A percentile compares a stretch with the other conserved stretches of the same genome.
These are phyloP conservation scores for Trialeurodes vaporariorum DNA, from an alignment of 1,140 invertebrate species.

Conservation along the genomic window DNA sequence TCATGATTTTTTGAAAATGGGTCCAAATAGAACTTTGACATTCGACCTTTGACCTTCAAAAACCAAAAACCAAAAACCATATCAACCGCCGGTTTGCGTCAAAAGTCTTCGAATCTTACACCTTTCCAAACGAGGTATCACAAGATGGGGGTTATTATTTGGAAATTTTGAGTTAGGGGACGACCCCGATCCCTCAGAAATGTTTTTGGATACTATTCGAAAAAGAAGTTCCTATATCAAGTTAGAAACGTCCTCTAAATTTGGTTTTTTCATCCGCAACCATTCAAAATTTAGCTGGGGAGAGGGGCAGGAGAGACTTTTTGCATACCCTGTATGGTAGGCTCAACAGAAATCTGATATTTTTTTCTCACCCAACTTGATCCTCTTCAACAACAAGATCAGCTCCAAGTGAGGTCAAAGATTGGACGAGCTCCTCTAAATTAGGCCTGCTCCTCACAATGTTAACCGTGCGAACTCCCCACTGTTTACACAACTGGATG, in stretches of 20 bases:
- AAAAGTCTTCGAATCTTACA: too few species aligned
- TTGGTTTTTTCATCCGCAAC: neutral
- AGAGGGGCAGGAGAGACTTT: too few species aligned
- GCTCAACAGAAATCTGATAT: neutral
- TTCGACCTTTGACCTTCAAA: too few species aligned
- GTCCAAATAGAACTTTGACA: too few species aligned
- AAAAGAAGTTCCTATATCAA: neutral
- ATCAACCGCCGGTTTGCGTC: too few species aligned
- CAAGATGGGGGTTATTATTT: too few species aligned
- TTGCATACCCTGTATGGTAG: too few species aligned
- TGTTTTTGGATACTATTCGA: neutral
- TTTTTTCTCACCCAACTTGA: conserved; percentile 46
- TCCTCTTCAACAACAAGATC: conserved; percentile 80
- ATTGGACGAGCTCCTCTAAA: conserved; percentile 55
- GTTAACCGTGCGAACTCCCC: conserved; percentile 69
- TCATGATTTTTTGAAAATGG: too few species aligned
- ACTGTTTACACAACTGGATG: conserved; percentile 74
- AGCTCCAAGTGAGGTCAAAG: conserved; percentile 70
- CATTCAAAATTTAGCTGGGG: neutral
- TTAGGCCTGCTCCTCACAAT: conserved; percentile 73
- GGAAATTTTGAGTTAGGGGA: too few species aligned
- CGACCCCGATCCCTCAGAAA: neutral
- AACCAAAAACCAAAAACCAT: too few species aligned
- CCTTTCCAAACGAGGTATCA: too few species aligned
- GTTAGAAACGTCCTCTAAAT: neutral